A percentile compares a stretch with the other conserved stretches of the same genome.
Evolutionary conservation across 2,113 vertebrate genomes (phyloP).

Genomic region (Pangasianodon gigas): DNA sequence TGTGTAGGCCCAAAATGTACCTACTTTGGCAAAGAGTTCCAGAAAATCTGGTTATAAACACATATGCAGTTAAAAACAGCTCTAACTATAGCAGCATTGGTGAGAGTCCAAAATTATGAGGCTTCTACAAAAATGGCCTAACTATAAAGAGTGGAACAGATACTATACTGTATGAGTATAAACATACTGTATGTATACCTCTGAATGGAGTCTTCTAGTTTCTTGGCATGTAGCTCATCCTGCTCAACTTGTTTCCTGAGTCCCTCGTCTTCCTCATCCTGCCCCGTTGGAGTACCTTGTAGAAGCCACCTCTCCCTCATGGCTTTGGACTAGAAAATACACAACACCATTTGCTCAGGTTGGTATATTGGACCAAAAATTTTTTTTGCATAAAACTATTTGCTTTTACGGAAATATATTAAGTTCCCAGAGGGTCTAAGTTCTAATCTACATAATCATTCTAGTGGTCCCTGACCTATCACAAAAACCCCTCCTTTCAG

Average conservation of each 20-base stretch:
- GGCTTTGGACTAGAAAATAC: constrained; percentile 86
- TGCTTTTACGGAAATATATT: not conserved
- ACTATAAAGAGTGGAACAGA: not conserved
- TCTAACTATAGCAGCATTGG: not conserved
- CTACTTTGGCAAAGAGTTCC: not conserved
- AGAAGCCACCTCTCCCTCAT: constrained; percentile 97
- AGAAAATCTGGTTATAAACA: constrained; percentile 1
- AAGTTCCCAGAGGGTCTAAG: not conserved
- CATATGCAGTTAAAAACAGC: not conserved
- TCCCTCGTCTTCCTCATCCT: constrained; percentile 83
- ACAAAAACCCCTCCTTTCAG: constrained; percentile 21
- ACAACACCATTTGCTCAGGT: not conserved
- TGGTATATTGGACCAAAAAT: not conserved
- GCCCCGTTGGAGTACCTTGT: constrained; percentile 82
- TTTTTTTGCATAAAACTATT: not conserved
- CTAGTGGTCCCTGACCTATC: constrained; percentile 10
- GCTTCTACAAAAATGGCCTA: not conserved
- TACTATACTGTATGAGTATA: not conserved
- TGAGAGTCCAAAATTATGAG: not conserved
- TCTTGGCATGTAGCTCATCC: constrained; percentile 88
- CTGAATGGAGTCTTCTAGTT: constrained; percentile 86
- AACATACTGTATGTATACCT: constrained; percentile 72
- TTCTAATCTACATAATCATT: not conserved
- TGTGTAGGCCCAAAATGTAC: not conserved
- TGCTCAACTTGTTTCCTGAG: constrained; percentile 85